phyloP scores from a whole-genome alignment of 2,113 vertebrate genomes.

The Pterocles burchelli region DNA sequence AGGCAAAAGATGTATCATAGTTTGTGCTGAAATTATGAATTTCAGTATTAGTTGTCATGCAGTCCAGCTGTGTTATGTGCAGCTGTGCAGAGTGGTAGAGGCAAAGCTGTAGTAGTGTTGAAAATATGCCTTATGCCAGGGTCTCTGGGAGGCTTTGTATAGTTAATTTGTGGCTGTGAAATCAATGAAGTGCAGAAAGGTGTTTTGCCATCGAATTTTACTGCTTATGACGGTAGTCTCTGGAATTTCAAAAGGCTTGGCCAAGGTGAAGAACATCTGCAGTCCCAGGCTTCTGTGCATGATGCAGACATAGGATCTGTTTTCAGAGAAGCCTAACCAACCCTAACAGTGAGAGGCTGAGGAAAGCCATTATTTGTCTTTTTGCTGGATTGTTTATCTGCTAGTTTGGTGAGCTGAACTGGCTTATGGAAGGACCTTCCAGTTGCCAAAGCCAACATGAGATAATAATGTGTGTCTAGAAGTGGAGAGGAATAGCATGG shows the following conservation, averaged over 20 bases:
- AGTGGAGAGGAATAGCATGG: not conserved
- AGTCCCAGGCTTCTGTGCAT: not conserved
- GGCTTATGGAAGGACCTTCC: not conserved
- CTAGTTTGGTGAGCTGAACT: not conserved
- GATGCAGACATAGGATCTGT: not conserved
- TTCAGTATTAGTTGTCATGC: not conserved
- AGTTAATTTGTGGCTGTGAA: not conserved
- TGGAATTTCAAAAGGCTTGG: slow-evolving; percentile 8
- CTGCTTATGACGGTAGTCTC: fast-evolving
- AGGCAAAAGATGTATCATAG: not conserved
- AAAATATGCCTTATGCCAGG: not conserved
- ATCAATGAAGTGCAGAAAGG: not conserved
- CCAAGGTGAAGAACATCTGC: not conserved
- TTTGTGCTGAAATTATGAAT: not conserved
- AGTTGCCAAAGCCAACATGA: not conserved
- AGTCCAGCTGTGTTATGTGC: not conserved
- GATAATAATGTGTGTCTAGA: not conserved
- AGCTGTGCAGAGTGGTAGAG: not conserved
- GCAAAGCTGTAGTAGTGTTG: not conserved
- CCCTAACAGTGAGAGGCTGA: not conserved
- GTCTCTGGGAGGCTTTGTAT: not conserved
- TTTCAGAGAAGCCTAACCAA: not conserved
- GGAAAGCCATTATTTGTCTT: not conserved
- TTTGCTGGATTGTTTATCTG: not conserved
- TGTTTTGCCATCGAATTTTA: not conserved